Conservation (phyloP, 2,113 vertebrate species). For the Hippoglossus stenolepis region DNA sequence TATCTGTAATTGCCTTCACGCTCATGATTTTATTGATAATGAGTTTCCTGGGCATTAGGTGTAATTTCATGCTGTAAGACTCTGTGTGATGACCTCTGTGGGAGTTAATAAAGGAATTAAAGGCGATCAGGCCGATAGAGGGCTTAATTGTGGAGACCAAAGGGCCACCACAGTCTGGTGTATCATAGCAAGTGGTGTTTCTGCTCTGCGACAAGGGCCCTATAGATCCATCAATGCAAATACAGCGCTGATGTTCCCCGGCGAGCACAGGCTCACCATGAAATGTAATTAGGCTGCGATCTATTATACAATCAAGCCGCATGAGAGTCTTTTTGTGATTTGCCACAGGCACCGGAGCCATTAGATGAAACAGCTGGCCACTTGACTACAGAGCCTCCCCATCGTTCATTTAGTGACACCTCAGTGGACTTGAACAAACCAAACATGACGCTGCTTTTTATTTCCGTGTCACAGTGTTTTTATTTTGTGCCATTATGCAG, state of each 20-base stretch:
- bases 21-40: conserved; percentile 86
- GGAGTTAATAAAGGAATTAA: conserved; percentile 79
- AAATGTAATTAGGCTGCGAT: conserved; percentile 67
- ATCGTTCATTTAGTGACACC: conserved; percentile 43
- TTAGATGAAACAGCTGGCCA: conserved; percentile 68
- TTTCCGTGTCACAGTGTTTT: conserved; percentile 15
- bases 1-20: conserved; percentile 84
- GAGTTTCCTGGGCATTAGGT: conserved; percentile 80
- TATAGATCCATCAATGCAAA: conserved; percentile 73
- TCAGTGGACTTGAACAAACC: conserved; percentile 37
- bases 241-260: conserved; percentile 40
- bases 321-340: conserved; percentile 56
- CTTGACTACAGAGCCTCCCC: conserved; percentile 48
- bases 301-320: conserved; percentile 61
- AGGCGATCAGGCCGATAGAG: conserved; percentile 61
- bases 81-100: conserved; percentile 78
- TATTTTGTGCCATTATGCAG: conserved; percentile 70
- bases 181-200: conserved; percentile 66
- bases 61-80: conserved; percentile 83
- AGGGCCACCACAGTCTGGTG: conserved; percentile 60
- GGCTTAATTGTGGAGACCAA: conserved; percentile 69
- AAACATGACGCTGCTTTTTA: conserved; percentile 45
- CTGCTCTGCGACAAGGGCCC: conserved; percentile 58
- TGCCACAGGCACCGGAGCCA: conserved; percentile 33
- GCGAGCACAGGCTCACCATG: conserved; percentile 50